Base-by-base conservation (phyloP, 2,797 vertebrate genomes). In the Vultur gryphus region DNA sequence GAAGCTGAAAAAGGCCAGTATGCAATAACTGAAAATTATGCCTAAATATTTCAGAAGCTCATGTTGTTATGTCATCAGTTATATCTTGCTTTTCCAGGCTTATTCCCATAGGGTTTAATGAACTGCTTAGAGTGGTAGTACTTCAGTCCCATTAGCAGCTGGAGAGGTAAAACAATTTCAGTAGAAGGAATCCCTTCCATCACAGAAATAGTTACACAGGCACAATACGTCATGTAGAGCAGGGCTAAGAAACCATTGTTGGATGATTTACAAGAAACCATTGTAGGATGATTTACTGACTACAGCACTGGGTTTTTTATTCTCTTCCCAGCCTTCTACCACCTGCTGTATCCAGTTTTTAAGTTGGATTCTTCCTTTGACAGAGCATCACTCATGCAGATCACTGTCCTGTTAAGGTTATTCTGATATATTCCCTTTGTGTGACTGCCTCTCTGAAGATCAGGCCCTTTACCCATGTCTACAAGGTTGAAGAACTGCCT, bases 41-140 rank as follows among this genome's bases (percentile, higher is more conserved):
- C 37, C 83, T 95, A 93, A 96, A 96, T 96, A 95, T 97, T 96
- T 97, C 95, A 96, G 89, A 81, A 93, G 71, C 57, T 89, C 75
- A 52, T 37, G 73, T 93, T 94, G 81, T 89, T 96, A 85, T 96
- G 59, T 93, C 92, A 87, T 95, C 95, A 87, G 75, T 92, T 94
- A 89, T 85, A 92, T 92, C 75, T 94, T 83, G 61, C 81, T 93
- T 95, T 89, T 73, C 52, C 78, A 87, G 71, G 44, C 78, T 73
- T 92, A n/a, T 80, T 93, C 90, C 87, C 64, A 57, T 39, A 49
- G 71, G 84, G 26, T 89, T 96, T 95, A 94, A 92, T 89, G 93
- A 92, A 91, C 89, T 87, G 64, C 78, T 92, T 85, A 79, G 84
- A 73, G 59, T 70, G 37, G 71, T 85, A 79, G 75, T 87, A 80